These are phyloP conservation scores for Rhinoderma darwinii DNA, from an alignment of 2,113 vertebrate genomes.

Conservation along the genomic window DNA sequence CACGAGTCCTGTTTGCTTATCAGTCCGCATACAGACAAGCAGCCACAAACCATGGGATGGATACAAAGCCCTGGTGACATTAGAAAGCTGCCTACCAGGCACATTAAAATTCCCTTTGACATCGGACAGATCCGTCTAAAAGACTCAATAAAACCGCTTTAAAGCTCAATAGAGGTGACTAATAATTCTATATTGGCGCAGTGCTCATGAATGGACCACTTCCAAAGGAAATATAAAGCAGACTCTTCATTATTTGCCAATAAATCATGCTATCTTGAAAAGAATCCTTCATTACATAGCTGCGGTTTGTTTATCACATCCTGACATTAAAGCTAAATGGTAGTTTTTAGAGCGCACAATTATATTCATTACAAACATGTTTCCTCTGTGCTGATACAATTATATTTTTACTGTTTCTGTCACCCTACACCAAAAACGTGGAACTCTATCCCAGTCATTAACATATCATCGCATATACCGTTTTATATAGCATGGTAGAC, in stretches of 20 bases:
- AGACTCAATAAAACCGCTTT: slow-evolving; percentile 34
- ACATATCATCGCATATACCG: background rate
- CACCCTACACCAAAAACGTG: background rate
- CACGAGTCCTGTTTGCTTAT: slow-evolving; percentile 33
- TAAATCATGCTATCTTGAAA: slow-evolving; percentile 3
- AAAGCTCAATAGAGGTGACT: slow-evolving; percentile 23
- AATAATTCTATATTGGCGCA: slow-evolving; percentile 31
- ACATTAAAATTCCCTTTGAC: slow-evolving; percentile 6
- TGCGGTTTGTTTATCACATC: background rate
- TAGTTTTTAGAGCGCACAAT: background rate
- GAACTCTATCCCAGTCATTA: background rate
- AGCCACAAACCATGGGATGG: background rate
- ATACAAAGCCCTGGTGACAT: background rate
- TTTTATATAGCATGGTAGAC: background rate
- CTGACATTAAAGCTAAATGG: background rate
- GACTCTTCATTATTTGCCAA: slow-evolving; percentile 2
- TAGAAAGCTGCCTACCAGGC: background rate
- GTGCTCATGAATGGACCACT: background rate
- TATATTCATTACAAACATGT: background rate
- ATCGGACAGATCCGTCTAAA: slow-evolving; percentile 3
- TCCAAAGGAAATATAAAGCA: slow-evolving; percentile 40
- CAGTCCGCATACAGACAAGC: background rate
- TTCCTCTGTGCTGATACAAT: slow-evolving; percentile 7
- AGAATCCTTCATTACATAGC: background rate
- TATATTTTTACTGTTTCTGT: background rate